Conservation (phyloP, 1,140 invertebrate species). For the Anthonomus grandis region DNA sequence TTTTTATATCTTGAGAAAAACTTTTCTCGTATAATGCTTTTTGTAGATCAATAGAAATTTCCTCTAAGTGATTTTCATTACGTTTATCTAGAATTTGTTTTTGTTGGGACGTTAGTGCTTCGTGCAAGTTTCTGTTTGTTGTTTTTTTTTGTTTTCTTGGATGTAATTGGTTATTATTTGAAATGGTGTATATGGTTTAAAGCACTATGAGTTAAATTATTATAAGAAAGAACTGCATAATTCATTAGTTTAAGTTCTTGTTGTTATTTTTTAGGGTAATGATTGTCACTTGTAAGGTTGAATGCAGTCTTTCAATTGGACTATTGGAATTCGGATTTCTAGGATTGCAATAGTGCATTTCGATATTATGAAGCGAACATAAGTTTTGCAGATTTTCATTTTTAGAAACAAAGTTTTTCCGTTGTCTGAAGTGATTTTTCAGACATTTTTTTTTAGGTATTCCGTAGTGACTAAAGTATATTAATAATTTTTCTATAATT, state of each 20-base stretch:
- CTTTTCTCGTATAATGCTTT: too few relatives aligned
- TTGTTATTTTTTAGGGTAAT: neutral
- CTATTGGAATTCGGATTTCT: conserved; percentile 2
- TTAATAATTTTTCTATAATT: conserved; percentile 1
- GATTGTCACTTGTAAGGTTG: neutral
- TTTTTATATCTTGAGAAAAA: too few relatives aligned
- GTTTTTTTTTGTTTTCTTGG: too few relatives aligned
- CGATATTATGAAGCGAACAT: conserved; percentile 8
- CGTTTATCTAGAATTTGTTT: too few relatives aligned
- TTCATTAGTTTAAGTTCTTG: conserved; percentile 3
- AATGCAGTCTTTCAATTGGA: conserved; percentile 11
- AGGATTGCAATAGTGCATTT: conserved; percentile 6
- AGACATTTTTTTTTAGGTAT: neutral
- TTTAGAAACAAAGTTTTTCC: conserved; percentile 7
- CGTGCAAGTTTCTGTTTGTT: too few relatives aligned
- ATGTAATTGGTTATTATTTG: too few relatives aligned
- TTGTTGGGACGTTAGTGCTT: too few relatives aligned
- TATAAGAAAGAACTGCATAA: conserved; percentile 5
- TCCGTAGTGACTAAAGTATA: conserved; percentile 3
- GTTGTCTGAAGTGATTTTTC: conserved; percentile 6
- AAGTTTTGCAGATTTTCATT: conserved; percentile 5
- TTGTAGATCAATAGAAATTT: too few relatives aligned
- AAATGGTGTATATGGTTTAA: conserved; percentile 11
- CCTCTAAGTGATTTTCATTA: too few relatives aligned
- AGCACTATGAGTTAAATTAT: conserved; percentile 7